These are phyloP conservation scores for Sarcophaga carnaria DNA, from an alignment of 2,888 invertebrate genomes.

Conservation along the genomic window DNA sequence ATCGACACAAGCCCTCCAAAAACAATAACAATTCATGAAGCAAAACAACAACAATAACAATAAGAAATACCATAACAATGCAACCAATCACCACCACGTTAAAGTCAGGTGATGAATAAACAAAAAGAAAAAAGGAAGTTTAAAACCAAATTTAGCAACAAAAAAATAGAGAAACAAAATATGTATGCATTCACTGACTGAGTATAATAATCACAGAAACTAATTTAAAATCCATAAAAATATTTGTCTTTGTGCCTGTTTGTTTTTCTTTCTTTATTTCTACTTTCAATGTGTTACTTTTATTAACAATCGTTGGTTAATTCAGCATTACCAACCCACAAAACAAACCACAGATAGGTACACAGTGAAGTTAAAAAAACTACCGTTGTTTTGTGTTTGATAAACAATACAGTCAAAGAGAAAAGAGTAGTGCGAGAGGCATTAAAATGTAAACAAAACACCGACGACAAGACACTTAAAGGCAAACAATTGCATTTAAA, in stretches of 20 bases:
- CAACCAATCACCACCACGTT: too few relatives aligned
- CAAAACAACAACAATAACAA: not conserved
- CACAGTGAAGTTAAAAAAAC: too few relatives aligned
- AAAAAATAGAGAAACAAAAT: conserved; percentile 2
- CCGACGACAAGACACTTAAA: too few relatives aligned
- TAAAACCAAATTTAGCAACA: conserved; percentile 46
- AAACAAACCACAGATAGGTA: too few relatives aligned
- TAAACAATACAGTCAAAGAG: too few relatives aligned
- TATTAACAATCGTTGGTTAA: not conserved
- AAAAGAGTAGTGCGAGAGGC: too few relatives aligned
- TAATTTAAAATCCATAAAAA: conserved; percentile 16
- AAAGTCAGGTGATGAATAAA: conserved; percentile 29
- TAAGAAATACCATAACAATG: too few relatives aligned
- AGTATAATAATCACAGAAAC: not conserved
- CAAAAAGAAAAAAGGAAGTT: conserved; percentile 52
- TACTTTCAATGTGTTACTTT: conserved; percentile 21
- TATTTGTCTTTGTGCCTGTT: not conserved
- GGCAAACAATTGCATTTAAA: too few relatives aligned
- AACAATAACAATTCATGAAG: not conserved
- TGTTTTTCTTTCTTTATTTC: not conserved
- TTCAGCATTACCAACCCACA: too few relatives aligned
- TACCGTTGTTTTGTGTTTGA: too few relatives aligned
- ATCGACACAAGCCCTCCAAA: conserved; percentile 23
- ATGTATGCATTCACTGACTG: not conserved
- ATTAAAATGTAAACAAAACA: too few relatives aligned